Percentiles rank a stretch among this genome's conserved stretches.
Evolutionary conservation across 1,140 invertebrate genomes (phyloP).

Genomic region (Telenomus remus): DNA sequence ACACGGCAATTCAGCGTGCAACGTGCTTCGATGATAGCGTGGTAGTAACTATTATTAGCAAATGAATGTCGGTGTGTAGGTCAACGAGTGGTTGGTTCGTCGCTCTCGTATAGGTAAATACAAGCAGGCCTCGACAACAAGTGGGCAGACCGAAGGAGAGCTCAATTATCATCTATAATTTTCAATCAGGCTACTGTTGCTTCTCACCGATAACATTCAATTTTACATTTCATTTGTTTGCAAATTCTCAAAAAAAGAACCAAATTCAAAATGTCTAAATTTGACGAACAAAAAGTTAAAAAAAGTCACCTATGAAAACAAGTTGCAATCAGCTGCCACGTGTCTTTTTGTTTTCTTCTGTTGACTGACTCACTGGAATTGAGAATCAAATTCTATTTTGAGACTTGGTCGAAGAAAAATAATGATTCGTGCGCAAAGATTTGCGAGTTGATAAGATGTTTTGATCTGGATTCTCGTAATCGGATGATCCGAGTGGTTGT

Average conservation of each 20-base stretch:
- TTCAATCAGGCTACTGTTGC: conserved; percentile 42
- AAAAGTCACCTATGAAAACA: conserved; percentile 1
- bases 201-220: conserved; percentile 42
- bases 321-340: background rate
- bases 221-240: no score
- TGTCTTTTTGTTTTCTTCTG: no score
- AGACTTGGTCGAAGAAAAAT: no score
- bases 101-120: conserved; percentile 50
- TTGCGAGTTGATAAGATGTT: no score
- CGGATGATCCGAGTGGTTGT: no score
- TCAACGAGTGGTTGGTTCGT: conserved; percentile 58
- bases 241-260: no score
- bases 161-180: conserved; percentile 39
- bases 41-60: conserved; percentile 63
- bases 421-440: no score
- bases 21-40: conserved; percentile 51
- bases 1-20: conserved; percentile 41
- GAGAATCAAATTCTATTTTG: no score
- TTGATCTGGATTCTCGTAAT: no score
- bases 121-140: conserved; percentile 41
- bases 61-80: conserved; percentile 65
- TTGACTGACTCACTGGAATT: no score
- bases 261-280: no score
- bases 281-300: conserved; percentile 8
- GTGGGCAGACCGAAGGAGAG: conserved; percentile 37